Evolutionary conservation across 2,888 invertebrate species (phyloP).

Genomic region (Latrodectus hesperus): DNA sequence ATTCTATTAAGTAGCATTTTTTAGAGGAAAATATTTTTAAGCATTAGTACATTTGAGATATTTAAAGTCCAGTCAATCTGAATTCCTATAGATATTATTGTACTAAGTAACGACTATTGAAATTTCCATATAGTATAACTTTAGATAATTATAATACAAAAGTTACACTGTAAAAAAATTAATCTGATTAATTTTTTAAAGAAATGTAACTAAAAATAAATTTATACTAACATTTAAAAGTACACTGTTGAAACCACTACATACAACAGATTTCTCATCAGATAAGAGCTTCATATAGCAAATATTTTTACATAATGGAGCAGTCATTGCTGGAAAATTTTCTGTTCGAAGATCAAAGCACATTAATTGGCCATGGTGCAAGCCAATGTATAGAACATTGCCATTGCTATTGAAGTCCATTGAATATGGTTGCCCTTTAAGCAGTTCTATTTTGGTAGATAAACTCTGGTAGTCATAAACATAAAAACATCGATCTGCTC

Average conservation of each 20-base stretch:
- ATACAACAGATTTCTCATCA: conserved; percentile 35
- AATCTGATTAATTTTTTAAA: no score
- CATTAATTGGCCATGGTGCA: conserved; percentile 35
- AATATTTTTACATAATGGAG: conserved; percentile 46
- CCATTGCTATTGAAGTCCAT: conserved; percentile 46
- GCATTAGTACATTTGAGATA: no score
- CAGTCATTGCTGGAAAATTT: conserved; percentile 26
- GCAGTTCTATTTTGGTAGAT: conserved; percentile 34
- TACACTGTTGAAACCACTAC: conserved; percentile 52
- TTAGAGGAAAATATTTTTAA: no score
- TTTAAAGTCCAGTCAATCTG: no score
- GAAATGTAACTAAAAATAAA: background rate
- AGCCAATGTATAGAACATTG: conserved; percentile 44
- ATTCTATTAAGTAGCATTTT: no score
- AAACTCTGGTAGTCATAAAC: conserved; percentile 53
- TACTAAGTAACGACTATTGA: no score
- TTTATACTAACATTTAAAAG: conserved; percentile 43
- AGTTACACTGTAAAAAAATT: no score
- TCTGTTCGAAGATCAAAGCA: conserved; percentile 48
- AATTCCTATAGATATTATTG: no score
- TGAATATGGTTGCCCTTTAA: conserved; percentile 49
- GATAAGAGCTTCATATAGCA: conserved; percentile 47
- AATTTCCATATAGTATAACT: no score
- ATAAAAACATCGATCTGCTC: conserved; percentile 46
- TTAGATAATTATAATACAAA: no score